Evolutionary conservation across 2,797 vertebrate genomes (phyloP).

Genomic region (Scarus forsteni): DNA sequence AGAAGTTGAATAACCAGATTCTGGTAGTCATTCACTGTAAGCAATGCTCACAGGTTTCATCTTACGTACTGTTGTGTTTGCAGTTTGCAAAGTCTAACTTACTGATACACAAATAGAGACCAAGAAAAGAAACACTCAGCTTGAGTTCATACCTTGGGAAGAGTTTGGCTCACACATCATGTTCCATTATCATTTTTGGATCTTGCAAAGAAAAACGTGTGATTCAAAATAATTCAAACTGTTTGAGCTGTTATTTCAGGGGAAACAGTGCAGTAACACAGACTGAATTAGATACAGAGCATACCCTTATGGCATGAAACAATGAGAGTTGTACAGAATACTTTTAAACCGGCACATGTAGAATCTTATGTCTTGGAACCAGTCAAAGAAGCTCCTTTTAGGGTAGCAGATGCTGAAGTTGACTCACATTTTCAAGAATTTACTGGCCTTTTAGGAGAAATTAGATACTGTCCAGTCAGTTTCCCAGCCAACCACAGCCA

Average conservation of each 20-base stretch:
- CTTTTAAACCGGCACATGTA: neutral
- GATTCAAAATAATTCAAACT: neutral
- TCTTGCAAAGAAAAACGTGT: conserved; percentile 8
- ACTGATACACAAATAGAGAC: neutral
- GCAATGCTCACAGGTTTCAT: conserved; percentile 27
- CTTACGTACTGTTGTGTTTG: conserved; percentile 15
- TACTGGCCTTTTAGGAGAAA: conserved; percentile 45
- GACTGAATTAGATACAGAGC: neutral
- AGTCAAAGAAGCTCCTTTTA: conserved; percentile 29
- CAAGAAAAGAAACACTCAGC: neutral
- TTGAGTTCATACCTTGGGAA: neutral
- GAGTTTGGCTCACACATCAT: conserved; percentile 2
- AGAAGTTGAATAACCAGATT: conserved; percentile 46
- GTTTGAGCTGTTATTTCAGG: neutral
- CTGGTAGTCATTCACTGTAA: conserved; percentile 21
- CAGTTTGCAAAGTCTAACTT: neutral
- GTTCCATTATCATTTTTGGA: conserved; percentile 9
- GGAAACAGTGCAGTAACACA: neutral
- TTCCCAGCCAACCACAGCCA: conserved; percentile 51
- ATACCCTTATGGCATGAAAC: neutral
- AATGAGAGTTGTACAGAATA: neutral
- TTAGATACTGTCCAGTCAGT: conserved; percentile 32
- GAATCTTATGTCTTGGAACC: conserved; percentile 3
- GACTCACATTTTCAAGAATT: conserved; percentile 15
- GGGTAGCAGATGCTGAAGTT: conserved; percentile 33